Evolutionary conservation across 2,113 vertebrate genomes (phyloP).

Genomic region (Empidonax alnorum): DNA sequence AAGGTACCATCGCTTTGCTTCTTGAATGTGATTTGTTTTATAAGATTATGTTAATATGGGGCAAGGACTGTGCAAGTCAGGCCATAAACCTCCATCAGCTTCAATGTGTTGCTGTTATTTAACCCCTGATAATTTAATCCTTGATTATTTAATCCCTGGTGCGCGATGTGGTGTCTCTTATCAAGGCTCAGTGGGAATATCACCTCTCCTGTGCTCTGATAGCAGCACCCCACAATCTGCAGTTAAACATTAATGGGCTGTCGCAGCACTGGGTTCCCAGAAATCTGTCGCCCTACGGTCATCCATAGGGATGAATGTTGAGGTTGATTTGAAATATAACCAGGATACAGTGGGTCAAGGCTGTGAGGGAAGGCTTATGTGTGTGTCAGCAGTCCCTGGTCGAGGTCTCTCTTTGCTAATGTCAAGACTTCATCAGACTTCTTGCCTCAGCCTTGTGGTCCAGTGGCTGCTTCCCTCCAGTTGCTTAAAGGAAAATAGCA

Average conservation of each 20-base stretch:
- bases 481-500: neutral
- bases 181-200: neutral
- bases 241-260: constrained; percentile 31
- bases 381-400: neutral
- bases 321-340: neutral
- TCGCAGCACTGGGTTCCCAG: neutral
- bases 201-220: rapidly evolving
- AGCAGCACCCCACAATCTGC: neutral
- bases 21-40: neutral
- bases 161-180: neutral
- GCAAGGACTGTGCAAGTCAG: neutral
- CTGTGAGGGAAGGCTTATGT: rapidly evolving
- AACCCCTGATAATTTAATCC: neutral
- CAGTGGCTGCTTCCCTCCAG: neutral
- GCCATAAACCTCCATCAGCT: neutral
- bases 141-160: neutral
- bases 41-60: rapidly evolving
- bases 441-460: neutral
- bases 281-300: neutral
- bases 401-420: neutral
- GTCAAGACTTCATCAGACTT: neutral
- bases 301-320: neutral
- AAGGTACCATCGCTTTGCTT: neutral
- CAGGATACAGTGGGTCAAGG: neutral
- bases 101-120: rapidly evolving